Evolutionary conservation across 2,888 invertebrate species (phyloP).

Genomic region (Camponotus fellah): DNA sequence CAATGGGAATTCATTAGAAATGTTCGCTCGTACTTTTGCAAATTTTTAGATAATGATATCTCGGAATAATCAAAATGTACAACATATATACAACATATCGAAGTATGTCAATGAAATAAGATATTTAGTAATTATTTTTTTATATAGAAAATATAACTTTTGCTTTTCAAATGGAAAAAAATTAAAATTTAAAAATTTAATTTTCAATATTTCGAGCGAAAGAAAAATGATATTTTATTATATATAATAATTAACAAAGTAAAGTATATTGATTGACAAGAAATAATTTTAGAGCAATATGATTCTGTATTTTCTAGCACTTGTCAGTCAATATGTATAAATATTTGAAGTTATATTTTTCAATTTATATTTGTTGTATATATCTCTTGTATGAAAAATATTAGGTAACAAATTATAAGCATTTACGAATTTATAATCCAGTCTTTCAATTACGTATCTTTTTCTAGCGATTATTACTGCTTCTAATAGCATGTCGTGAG

Average conservation of each 20-base stretch:
- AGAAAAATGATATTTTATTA: not conserved
- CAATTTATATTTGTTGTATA: not conserved
- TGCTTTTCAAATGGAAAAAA: not conserved
- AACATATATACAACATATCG: not conserved
- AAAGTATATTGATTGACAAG: not conserved
- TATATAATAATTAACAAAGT: not conserved
- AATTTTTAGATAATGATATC: conserved; percentile 69
- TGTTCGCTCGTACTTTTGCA: conserved; percentile 64
- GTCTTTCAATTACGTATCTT: not conserved
- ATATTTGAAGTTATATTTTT: not conserved
- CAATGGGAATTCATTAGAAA: conserved; percentile 72
- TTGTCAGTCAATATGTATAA: not conserved
- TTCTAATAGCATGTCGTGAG: conserved; percentile 10
- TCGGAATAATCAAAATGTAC: conserved; percentile 65
- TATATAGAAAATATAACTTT: too few species aligned
- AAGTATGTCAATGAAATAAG: not conserved
- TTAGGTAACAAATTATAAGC: not conserved
- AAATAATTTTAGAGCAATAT: too few species aligned
- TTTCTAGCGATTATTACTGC: not conserved
- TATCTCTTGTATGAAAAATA: not conserved
- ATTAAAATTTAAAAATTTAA: not conserved
- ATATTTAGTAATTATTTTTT: not conserved
- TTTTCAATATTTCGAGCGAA: not conserved
- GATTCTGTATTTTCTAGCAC: too few species aligned
- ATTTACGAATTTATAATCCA: not conserved